These are phyloP conservation scores for Calosoma granatense DNA, from an alignment of 1,140 invertebrate genomes.

Conservation along the genomic window DNA sequence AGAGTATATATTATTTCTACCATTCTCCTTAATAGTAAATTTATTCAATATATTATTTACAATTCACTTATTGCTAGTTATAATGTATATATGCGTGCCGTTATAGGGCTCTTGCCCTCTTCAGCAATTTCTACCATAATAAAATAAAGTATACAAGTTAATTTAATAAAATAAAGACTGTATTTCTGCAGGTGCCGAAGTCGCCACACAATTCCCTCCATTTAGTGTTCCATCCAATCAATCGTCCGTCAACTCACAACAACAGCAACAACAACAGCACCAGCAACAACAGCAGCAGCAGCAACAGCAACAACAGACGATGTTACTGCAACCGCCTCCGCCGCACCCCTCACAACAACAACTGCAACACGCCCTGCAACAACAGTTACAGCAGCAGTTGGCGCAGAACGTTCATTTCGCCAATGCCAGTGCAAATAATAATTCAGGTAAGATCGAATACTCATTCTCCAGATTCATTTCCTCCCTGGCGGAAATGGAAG, in stretches of 20 bases:
- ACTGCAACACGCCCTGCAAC: slow-evolving; percentile 40
- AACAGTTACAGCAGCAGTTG: slow-evolving; percentile 39
- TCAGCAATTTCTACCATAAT: too few species aligned
- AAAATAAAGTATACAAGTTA: too few species aligned
- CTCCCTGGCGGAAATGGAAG: too few species aligned
- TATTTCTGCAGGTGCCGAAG: slow-evolving; percentile 1
- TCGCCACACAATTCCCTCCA: slow-evolving; percentile 10
- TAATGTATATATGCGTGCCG: too few species aligned
- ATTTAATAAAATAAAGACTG: too few species aligned
- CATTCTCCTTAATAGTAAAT: too few species aligned
- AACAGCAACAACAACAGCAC: slow-evolving; percentile 12
- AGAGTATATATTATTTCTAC: too few species aligned
- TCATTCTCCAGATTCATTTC: too few species aligned
- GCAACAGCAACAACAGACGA: slow-evolving; percentile 22
- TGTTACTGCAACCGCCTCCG: slow-evolving; percentile 40
- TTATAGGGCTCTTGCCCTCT: too few species aligned
- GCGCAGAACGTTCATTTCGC: slow-evolving; percentile 43
- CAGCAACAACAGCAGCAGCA: slow-evolving; percentile 30
- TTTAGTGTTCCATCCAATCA: not conserved
- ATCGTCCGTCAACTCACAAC: too few species aligned
- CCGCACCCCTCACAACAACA: slow-evolving; percentile 14
- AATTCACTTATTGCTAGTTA: too few species aligned
- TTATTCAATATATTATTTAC: too few species aligned
- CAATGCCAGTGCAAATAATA: slow-evolving; percentile 18
- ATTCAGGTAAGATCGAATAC: slow-evolving; percentile 20